These are phyloP conservation scores for Amblyopsis rosae DNA, from an alignment of 2,113 vertebrate species.

Conservation along the genomic window DNA sequence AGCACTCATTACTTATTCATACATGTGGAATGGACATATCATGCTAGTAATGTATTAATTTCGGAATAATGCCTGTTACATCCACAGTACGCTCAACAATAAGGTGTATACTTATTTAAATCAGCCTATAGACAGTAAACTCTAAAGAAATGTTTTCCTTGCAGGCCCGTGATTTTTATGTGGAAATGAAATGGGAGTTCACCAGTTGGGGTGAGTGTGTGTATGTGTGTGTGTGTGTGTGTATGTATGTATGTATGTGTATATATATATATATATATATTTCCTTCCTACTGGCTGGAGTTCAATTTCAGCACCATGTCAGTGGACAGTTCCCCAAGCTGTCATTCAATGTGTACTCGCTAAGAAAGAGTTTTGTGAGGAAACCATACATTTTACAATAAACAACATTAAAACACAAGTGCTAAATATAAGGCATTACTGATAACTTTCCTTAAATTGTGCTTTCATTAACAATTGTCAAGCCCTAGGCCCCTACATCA, in stretches of 20 bases:
- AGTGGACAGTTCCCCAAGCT: constrained; percentile 63
- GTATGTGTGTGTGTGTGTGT: constrained; percentile 1
- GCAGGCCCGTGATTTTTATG: constrained; percentile 92
- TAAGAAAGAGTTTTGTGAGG: background rate
- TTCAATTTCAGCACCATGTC: constrained; percentile 67
- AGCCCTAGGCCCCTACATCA: too few species aligned
- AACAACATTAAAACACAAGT: background rate
- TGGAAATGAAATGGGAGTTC: constrained; percentile 99
- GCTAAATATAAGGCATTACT: background rate
- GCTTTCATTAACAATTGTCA: too few species aligned
- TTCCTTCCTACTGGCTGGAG: constrained; percentile 2
- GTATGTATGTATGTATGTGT: background rate
- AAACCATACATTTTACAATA: background rate
- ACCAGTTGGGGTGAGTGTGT: constrained; percentile 91
- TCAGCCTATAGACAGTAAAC: background rate
- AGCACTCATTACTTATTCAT: too few species aligned
- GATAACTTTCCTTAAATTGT: too few species aligned
- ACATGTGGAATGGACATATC: too few species aligned
- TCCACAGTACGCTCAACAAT: too few species aligned
- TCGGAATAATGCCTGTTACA: too few species aligned
- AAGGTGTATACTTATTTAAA: background rate
- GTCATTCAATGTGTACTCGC: background rate
- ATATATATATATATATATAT: too few species aligned
- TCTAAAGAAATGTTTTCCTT: constrained; percentile 17
- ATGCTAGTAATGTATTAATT: too few species aligned